A percentile compares a stretch with the other conserved stretches of the same genome.
These are phyloP conservation scores for Toxonevra muliebris DNA, from an alignment of 2,888 invertebrate genomes.

Conservation along the genomic window DNA sequence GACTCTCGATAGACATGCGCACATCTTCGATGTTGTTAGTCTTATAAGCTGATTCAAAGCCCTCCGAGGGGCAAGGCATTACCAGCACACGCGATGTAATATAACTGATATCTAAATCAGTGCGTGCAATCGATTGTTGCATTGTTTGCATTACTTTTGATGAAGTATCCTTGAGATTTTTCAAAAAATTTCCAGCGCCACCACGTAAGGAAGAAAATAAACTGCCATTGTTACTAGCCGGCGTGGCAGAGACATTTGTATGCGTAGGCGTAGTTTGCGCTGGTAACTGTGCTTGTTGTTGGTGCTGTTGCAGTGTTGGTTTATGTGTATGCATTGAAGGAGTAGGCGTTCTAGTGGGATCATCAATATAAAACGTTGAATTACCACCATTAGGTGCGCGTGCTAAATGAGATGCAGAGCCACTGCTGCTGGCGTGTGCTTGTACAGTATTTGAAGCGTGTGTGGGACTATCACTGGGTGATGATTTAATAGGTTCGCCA, in stretches of 20 bases:
- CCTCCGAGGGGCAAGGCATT: slow-evolving; percentile 96
- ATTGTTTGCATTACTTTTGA: slow-evolving; percentile 97
- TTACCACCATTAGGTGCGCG: slow-evolving; percentile 33
- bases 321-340: slow-evolving; percentile 36
- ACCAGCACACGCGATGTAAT: slow-evolving; percentile 90
- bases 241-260: not conserved
- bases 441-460: slow-evolving; percentile 40
- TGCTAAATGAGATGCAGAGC: slow-evolving; percentile 21
- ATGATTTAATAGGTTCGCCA: slow-evolving; percentile 59
- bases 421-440: slow-evolving; percentile 39
- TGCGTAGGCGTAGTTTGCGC: slow-evolving; percentile 37
- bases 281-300: slow-evolving; percentile 22
- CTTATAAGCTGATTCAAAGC: slow-evolving; percentile 90
- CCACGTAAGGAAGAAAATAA: slow-evolving; percentile 88
- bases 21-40: slow-evolving; percentile 95
- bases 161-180: slow-evolving; percentile 94
- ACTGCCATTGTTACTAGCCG: slow-evolving; percentile 65
- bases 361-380: slow-evolving; percentile 54
- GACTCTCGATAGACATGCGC: slow-evolving; percentile 78
- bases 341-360: slow-evolving; percentile 29
- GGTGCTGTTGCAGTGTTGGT: slow-evolving; percentile 33
- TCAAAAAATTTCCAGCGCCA: slow-evolving; percentile 91
- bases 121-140: slow-evolving; percentile 87
- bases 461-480: slow-evolving; percentile 44
- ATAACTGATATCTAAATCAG: slow-evolving; percentile 91